Percentiles rank a stretch among this genome's conserved stretches.
These are phyloP conservation scores for Tachysurus vachellii DNA, from an alignment of 2,113 vertebrate species.

Conservation along the genomic window DNA sequence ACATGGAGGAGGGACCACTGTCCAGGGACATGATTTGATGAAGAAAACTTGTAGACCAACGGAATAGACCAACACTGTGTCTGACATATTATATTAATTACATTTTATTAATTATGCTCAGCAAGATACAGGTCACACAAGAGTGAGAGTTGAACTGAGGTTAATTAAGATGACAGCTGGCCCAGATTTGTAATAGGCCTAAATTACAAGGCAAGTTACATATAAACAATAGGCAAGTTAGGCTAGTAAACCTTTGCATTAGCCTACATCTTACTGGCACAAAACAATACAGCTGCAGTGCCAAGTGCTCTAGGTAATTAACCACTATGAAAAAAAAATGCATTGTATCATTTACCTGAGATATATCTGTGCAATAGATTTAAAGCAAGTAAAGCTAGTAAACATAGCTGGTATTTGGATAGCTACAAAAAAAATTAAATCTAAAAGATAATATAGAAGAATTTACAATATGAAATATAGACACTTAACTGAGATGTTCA, in stretches of 20 bases:
- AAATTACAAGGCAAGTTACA: neutral
- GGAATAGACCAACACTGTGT: neutral
- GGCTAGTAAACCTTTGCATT: neutral
- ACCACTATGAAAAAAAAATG: neutral
- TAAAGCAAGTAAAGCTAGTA: neutral
- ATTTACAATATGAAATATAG: neutral
- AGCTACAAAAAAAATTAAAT: neutral
- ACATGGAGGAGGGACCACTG: neutral
- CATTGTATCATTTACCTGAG: neutral
- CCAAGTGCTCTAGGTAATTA: neutral
- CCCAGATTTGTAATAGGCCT: constrained; percentile 24
- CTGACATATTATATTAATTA: neutral
- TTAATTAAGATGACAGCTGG: constrained; percentile 13
- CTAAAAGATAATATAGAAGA: no score
- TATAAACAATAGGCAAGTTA: no score
- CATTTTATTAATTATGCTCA: neutral
- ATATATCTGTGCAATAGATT: neutral
- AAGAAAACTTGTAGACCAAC: no score
- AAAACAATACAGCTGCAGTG: neutral
- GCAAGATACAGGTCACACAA: neutral
- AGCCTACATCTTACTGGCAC: neutral
- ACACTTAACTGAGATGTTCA: neutral
- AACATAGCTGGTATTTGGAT: neutral
- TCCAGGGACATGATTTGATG: neutral
- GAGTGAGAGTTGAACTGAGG: neutral